Evolutionary conservation across 92 coral and sea anemone genomes (phyloP), one percentile per base, ranked within the genome.

Genomic region (Epizoanthus ramosus): DNA sequence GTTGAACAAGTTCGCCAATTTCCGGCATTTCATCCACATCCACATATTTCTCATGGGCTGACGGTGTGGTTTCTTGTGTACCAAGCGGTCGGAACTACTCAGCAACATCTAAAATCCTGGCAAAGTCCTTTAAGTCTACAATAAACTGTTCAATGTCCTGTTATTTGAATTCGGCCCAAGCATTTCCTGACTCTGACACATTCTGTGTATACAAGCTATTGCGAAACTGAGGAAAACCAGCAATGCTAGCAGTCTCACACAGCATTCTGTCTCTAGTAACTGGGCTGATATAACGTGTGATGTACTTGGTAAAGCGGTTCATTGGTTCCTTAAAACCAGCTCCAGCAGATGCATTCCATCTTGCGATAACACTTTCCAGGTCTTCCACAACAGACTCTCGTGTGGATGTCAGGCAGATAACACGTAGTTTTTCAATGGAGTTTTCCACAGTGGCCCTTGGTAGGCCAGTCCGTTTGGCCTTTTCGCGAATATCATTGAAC

Each of bases 271-370:
- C 68, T 17, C 81, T 16, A 66, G 54, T 45, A 23, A 82, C 86
- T 70, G 86, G 86, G 77, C 69, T 65, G 80, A 71, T 15, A 43
- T 37, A 82, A 66, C 80, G 67, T 76, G 23, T 31, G 23, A 82
- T 67, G 69, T 82, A 82, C 9, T 59, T 66, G 80, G 68, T 50
- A 28, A 82, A 82, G 66, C 70, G 86, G 86, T 70, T 82, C 43
- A 72, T 65, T 82, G 86, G 80, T 80, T 82, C 86, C 50, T 82
- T 69, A 82, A 65, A 82, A 31, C 86, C 86, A 50, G 81, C 28
- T 69, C 69, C 86, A 6, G 86, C 65, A 65, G 47, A 65, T 41
- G 68, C 33, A 19, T 66, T 33, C 77, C 77, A 69, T 53, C 43
- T 82, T 65, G 25, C 63, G 1, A 82, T 6, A 12, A 82, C 80